These are phyloP conservation scores for Siniperca obscura DNA, from an alignment of 2,797 vertebrate species.

Conservation along the genomic window DNA sequence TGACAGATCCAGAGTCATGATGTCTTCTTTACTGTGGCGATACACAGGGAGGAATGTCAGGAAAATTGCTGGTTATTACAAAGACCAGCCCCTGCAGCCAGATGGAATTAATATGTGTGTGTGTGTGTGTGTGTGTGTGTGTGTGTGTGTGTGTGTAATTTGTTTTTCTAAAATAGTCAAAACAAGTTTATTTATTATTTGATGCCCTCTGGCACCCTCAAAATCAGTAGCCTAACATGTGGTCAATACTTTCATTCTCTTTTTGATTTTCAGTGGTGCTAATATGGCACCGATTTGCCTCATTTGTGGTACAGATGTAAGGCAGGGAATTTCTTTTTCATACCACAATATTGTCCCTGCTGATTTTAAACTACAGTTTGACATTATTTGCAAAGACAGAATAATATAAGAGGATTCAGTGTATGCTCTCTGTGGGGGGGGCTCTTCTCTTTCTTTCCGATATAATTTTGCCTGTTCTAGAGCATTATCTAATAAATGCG, in stretches of 20 bases:
- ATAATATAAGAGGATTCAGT: slow-evolving; percentile 65
- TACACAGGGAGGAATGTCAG: slow-evolving; percentile 19
- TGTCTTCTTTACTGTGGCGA: slow-evolving; percentile 36
- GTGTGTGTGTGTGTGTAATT: background rate
- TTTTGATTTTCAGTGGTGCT: slow-evolving; percentile 49
- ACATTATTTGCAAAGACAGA: slow-evolving; percentile 79
- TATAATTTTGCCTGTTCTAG: slow-evolving; percentile 43
- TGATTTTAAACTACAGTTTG: slow-evolving; percentile 79
- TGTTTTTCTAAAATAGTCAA: background rate
- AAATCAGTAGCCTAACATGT: slow-evolving; percentile 37
- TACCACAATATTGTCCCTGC: slow-evolving; percentile 64
- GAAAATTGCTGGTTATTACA: slow-evolving; percentile 9
- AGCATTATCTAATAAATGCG: slow-evolving; percentile 32
- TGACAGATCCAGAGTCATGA: slow-evolving; percentile 50
- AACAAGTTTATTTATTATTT: slow-evolving; percentile 1
- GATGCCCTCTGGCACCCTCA: slow-evolving; percentile 13
- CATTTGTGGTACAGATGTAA: slow-evolving; percentile 51
- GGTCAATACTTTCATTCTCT: slow-evolving; percentile 60
- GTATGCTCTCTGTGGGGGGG: slow-evolving; percentile 49
- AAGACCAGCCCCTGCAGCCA: slow-evolving; percentile 3
- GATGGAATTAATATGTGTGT: background rate
- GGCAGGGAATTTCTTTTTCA: slow-evolving; percentile 54
- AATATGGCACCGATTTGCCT: slow-evolving; percentile 64
- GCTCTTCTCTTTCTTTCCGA: slow-evolving; percentile 27
- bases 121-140: background rate